These are phyloP conservation scores for Lipotes vexillifer DNA, from an alignment of 2,113 vertebrate species.

Conservation along the genomic window DNA sequence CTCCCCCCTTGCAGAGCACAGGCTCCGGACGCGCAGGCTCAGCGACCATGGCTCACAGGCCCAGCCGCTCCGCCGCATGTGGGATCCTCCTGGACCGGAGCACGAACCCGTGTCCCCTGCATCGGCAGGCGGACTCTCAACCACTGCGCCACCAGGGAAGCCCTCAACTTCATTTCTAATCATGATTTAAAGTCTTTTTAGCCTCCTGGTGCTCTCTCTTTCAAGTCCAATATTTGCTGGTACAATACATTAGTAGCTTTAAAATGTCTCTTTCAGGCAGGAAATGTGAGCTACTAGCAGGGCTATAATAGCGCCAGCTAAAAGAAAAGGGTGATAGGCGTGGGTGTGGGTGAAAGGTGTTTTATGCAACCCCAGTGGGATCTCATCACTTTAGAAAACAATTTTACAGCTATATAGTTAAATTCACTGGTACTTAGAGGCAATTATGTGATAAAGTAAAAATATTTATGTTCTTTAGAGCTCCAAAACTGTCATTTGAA, in stretches of 20 bases:
- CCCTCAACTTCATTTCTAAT: not conserved
- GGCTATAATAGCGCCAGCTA: slow-evolving; percentile 15
- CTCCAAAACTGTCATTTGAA: slow-evolving; percentile 67
- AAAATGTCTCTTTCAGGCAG: not conserved
- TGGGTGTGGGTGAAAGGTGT: slow-evolving; percentile 52
- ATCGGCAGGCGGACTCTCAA: too few species aligned
- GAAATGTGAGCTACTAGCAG: slow-evolving; percentile 49
- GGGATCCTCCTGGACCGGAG: too few species aligned
- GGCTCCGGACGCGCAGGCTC: too few species aligned
- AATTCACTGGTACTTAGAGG: slow-evolving; percentile 68
- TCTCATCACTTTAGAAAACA: slow-evolving; percentile 63
- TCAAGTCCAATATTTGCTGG: slow-evolving; percentile 10
- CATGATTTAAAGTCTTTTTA: too few species aligned
- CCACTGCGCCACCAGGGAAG: too few species aligned
- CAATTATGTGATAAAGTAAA: slow-evolving; percentile 71
- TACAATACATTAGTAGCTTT: slow-evolving; percentile 1
- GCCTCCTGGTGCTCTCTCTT: not conserved
- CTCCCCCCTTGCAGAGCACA: too few species aligned
- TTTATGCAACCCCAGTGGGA: slow-evolving; percentile 47
- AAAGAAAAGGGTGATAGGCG: slow-evolving; percentile 30
- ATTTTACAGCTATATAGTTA: slow-evolving; percentile 66
- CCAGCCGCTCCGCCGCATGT: too few species aligned
- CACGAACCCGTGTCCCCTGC: too few species aligned
- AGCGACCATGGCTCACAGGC: too few species aligned
- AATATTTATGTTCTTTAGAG: slow-evolving; percentile 73